Percentiles rank a stretch among this genome's conserved stretches.
Evolutionary conservation across 2,888 invertebrate genomes (phyloP).

Genomic region (Epiperipatus broadwayi): DNA sequence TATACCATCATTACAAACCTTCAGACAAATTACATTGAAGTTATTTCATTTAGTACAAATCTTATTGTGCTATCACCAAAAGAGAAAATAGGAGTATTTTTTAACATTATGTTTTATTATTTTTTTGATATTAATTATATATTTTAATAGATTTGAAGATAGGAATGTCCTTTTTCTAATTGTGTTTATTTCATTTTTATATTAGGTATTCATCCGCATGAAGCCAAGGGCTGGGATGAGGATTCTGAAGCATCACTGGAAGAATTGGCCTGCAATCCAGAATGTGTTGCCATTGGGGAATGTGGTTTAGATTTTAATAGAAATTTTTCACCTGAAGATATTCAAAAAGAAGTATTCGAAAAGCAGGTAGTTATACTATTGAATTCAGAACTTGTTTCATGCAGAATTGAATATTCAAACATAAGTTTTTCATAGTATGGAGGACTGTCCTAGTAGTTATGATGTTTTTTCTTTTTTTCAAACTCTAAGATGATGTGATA

Average conservation of each 20-base stretch:
- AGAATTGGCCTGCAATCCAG: conserved; percentile 53
- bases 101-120: too few relatives aligned
- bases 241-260: conserved; percentile 41
- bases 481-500: too few relatives aligned
- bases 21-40: too few relatives aligned
- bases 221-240: conserved; percentile 68
- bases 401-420: neutral
- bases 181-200: conserved; percentile 9
- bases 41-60: too few relatives aligned
- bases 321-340: conserved; percentile 73
- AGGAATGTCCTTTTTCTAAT: too few relatives aligned
- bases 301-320: conserved; percentile 85
- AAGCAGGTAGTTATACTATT: conserved; percentile 32
- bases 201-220: conserved; percentile 71
- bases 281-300: conserved; percentile 82
- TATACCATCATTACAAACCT: too few relatives aligned
- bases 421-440: conserved; percentile 1
- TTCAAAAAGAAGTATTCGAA: conserved; percentile 65
- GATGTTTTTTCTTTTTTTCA: too few relatives aligned
- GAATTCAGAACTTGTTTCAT: neutral
- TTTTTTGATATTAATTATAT: too few relatives aligned
- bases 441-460: too few relatives aligned
- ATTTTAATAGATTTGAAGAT: too few relatives aligned
- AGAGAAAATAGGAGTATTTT: too few relatives aligned
- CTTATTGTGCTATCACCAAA: too few relatives aligned